Base-by-base conservation (phyloP, 2,888 invertebrate genomes). In the Pediacus dermestoides region DNA sequence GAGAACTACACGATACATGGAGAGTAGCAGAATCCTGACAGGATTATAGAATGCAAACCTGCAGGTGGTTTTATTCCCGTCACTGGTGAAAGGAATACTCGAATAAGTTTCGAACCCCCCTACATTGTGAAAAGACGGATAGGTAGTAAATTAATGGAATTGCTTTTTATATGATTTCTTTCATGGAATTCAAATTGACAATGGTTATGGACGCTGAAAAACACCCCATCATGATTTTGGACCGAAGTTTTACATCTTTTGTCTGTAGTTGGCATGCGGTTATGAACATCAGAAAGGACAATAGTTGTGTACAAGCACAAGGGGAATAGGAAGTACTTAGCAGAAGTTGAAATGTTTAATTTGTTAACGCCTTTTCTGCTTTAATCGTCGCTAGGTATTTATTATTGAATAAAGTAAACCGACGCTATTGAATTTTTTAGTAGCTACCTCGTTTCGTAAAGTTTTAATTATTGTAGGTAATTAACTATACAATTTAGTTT, bases 61-160 rank as follows among this genome's bases (percentile, higher is more conserved):
- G 31, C 45, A 48, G 48, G 48, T 48, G 48, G 38, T 31, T 32
- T 10, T 30, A 32, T 48, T 48, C 48, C 42, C 48, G 48, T 37
- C 38, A 37, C 42, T n/a, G 33, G 34, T 43, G 44, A 45, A 42
- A 48, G 45, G 45, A 42, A 47, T 47, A 44, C 39, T 42, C 44
- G 41, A 44, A 41, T 34, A 32, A 44, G 37, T 39, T 44, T 34
- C 23, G 22, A 10, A 16, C 15, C 15, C 14, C 25, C 28, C 9
- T n/a, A n/a, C 14, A 23, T 4, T 9, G 28, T 28, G 15, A 30
- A 30, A 37, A 33, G 23, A 40, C n/a, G n/a, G 28, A 39, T 34
- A 40, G 40, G 36, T 33, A 38, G 35, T 40, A 42, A 49, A 46
- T 49, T 49, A 49, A 49, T 49, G 49, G 46, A 46, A 49, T 49